Evolutionary conservation across 2,888 invertebrate genomes (phyloP).

Genomic region (Drosophila ezoana): DNA sequence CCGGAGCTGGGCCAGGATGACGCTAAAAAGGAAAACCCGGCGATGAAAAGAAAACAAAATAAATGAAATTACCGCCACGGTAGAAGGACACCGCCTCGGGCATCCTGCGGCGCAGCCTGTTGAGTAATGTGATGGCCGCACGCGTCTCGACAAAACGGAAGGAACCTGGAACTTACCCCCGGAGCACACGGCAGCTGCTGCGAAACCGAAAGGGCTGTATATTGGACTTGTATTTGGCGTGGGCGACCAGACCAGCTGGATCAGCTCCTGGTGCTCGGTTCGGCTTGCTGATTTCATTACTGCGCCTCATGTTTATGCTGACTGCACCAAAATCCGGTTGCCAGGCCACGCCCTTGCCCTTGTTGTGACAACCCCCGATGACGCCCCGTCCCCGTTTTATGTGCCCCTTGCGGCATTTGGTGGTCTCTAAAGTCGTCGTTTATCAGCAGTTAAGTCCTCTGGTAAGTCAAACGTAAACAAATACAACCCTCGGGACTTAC

Average conservation of each 20-base stretch:
- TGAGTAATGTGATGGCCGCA: conserved; percentile 66
- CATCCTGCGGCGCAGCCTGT: conserved; percentile 62
- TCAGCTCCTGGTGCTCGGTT: conserved; percentile 29
- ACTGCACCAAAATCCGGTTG: conserved; percentile 40
- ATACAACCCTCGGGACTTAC: conserved; percentile 56
- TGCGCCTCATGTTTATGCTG: conserved; percentile 30
- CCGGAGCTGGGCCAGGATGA: conserved; percentile 24
- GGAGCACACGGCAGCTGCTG: conserved; percentile 50
- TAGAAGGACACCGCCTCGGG: conserved; percentile 41
- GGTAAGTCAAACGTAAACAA: conserved; percentile 75
- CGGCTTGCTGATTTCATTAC: conserved; percentile 48
- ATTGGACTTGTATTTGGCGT: conserved; percentile 15
- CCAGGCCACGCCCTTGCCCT: conserved; percentile 43
- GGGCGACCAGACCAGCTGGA: conserved; percentile 43
- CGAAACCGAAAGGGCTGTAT: conserved; percentile 45
- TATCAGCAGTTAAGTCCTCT: conserved; percentile 73
- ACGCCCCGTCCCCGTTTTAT: conserved; percentile 12
- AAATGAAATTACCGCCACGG: conserved; percentile 70
- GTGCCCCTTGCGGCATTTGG: conserved; percentile 18
- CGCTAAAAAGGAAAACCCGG: conserved; percentile 28
- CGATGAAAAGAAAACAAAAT: conserved; percentile 34
- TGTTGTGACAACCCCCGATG: conserved; percentile 48
- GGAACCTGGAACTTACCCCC: conserved; percentile 43
- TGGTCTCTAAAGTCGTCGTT: conserved; percentile 71
- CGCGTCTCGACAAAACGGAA: conserved; percentile 50